These are phyloP conservation scores for Melinopterus prodromus DNA, from an alignment of 2,888 invertebrate genomes.

Conservation along the genomic window DNA sequence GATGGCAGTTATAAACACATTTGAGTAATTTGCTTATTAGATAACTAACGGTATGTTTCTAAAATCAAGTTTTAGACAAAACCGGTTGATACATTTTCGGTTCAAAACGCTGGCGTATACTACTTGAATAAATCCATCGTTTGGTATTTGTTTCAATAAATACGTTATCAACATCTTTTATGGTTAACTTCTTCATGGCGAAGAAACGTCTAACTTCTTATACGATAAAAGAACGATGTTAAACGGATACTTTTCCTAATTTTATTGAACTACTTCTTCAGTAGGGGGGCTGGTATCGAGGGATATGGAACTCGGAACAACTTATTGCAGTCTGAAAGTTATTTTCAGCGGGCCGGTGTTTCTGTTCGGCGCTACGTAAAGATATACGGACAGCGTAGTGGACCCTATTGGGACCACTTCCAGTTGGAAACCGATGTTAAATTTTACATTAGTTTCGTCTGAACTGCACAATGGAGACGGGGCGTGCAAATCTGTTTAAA, in stretches of 20 bases:
- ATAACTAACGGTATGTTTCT: too few relatives aligned
- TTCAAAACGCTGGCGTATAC: too few relatives aligned
- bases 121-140: too few relatives aligned
- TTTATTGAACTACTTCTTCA: slow-evolving; percentile 17
- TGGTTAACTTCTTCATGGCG: too few relatives aligned
- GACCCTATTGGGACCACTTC: slow-evolving; percentile 15
- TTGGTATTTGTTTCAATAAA: too few relatives aligned
- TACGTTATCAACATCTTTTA: too few relatives aligned
- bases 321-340: slow-evolving; percentile 20
- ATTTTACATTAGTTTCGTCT: slow-evolving; percentile 23
- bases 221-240: slow-evolving; percentile 22
- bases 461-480: slow-evolving; percentile 21
- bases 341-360: slow-evolving; percentile 5
- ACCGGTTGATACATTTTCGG: too few relatives aligned
- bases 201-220: slow-evolving; percentile 13
- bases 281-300: slow-evolving; percentile 1
- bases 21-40: too few relatives aligned
- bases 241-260: slow-evolving; percentile 25
- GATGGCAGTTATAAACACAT: too few relatives aligned
- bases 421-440: slow-evolving; percentile 14
- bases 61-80: too few relatives aligned
- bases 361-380: slow-evolving; percentile 21
- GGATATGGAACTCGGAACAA: slow-evolving; percentile 8
- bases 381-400: slow-evolving; percentile 7
- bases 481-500: slow-evolving; percentile 15